Base-by-base conservation (phyloP, 1,140 invertebrate species). In the Zaprionus kolodkinae region DNA sequence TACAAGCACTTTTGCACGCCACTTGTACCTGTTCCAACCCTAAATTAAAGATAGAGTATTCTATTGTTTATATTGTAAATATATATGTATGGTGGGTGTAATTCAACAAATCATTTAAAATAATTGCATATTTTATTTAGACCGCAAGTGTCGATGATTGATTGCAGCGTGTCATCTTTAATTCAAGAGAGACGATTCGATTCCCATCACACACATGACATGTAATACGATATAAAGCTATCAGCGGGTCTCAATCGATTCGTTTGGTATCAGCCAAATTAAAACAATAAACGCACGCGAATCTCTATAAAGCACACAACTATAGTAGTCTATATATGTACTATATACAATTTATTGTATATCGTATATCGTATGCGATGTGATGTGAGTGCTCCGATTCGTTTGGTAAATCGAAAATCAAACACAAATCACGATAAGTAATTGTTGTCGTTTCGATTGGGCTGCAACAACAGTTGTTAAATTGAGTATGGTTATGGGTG, bases 261-360 rank as follows among this genome's bases (percentile, higher is more conserved):
- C 13, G 52, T 27, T 55, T 30, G 25, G 12, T 54, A 13, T n/a
- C 43, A 50, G 33, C 60, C 48, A 57, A 68, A 62, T 62, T 43
- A 61, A 74, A 59, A 33, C 52, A 74, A 70, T 70, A 57, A 50
- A 62, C 59, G 15, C 66, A 74, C 52, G 72, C 59, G 72, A 69
- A 74, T 15, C 45, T 25, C 25, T 56, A 56, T 57, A 64, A n/a
- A 48, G n/a, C 65, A 10, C 40, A 17, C 33, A 27, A 17, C 45
- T 56, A 33, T 21, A 15, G 9, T 43, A 52, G 30, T 56, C 13
- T 33, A 56, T 43, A 54, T 54, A 12, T 9, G 12, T 61, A 30
- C 36, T 15, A 21, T 2, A 21, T 21, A 21, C 17, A 15, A 21
- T n/a, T n/a, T n/a, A n/a, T n/a, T 38, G 4, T 62, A 17, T 61